Conservation (phyloP, 2,113 vertebrate genomes). For the Eonycteris spelaea region DNA sequence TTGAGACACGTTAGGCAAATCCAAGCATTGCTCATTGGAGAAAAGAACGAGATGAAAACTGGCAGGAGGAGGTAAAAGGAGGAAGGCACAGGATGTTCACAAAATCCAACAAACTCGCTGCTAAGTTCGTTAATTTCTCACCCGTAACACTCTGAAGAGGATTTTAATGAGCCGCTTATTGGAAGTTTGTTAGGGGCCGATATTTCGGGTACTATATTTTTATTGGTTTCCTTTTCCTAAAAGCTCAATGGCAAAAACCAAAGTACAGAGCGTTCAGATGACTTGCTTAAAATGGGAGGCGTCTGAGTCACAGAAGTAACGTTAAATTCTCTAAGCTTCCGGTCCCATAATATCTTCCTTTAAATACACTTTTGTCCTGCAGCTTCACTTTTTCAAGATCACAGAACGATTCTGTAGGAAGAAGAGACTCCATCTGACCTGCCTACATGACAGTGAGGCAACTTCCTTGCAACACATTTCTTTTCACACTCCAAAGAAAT, state of each 20-base stretch:
- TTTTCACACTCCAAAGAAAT: not conserved
- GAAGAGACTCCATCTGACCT: constrained; percentile 48
- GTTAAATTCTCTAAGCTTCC: constrained; percentile 54
- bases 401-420: constrained; percentile 42
- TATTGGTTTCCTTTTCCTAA: constrained; percentile 54
- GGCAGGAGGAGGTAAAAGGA: not conserved
- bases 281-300: constrained; percentile 58
- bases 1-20: not conserved
- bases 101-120: not conserved
- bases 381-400: constrained; percentile 41
- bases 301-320: constrained; percentile 66
- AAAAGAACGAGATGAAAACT: not conserved
- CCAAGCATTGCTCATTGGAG: not conserved
- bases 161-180: constrained; percentile 13
- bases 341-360: constrained; percentile 61
- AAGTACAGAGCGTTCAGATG: constrained; percentile 61
- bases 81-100: not conserved
- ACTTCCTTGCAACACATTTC: not conserved
- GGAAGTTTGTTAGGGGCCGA: constrained; percentile 3
- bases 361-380: constrained; percentile 56
- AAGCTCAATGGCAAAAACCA: constrained; percentile 44
- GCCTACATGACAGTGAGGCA: not conserved
- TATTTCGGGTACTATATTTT: constrained; percentile 50
- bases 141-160: not conserved
- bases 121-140: constrained; percentile 36